These are phyloP conservation scores for Alauda arvensis DNA, from an alignment of 2,797 vertebrate species.

Conservation along the genomic window DNA sequence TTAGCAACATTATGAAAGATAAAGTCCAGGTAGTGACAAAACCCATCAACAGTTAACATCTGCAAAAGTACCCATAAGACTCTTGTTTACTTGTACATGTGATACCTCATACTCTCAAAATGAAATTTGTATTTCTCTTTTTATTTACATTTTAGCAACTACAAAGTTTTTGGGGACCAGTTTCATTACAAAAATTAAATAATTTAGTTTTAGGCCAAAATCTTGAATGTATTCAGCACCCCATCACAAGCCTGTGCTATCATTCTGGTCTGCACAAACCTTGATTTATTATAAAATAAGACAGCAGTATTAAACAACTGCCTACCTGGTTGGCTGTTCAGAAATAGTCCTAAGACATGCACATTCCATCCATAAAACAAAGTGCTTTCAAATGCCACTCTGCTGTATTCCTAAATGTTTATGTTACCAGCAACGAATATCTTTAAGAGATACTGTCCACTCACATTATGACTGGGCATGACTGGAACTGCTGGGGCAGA, in stretches of 20 bases:
- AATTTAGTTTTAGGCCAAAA: background rate
- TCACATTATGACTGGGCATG: background rate
- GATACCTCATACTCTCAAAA: background rate
- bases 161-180: background rate
- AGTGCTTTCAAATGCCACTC: background rate
- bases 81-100: background rate
- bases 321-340: background rate
- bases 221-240: background rate
- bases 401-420: background rate
- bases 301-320: background rate
- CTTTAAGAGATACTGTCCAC: background rate
- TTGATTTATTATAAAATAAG: background rate
- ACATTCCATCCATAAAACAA: background rate
- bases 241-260: background rate
- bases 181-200: background rate
- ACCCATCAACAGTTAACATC: background rate
- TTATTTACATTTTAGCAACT: background rate
- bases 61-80: background rate
- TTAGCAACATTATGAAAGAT: background rate
- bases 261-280: background rate
- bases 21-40: background rate
- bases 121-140: background rate
- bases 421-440: background rate
- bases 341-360: background rate
- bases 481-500: background rate